phyloP scores from a whole-genome alignment of 2,113 vertebrate species.

The Gymnocephalus cernua region DNA sequence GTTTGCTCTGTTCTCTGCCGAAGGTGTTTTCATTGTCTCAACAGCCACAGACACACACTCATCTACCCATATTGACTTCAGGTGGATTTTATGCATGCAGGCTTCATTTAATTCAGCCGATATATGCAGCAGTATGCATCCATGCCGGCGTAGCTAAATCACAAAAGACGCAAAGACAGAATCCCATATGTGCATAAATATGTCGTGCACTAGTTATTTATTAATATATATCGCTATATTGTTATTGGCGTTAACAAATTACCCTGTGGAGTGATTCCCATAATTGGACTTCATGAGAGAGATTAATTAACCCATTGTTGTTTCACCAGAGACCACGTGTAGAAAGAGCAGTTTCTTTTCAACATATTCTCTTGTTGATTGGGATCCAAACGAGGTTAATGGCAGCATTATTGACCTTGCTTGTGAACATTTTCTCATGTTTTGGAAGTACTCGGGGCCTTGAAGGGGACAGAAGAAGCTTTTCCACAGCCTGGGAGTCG shows the following conservation, averaged over 20 bases:
- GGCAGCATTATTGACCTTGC: constrained; percentile 6
- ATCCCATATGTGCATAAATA: constrained; percentile 48
- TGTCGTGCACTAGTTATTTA: constrained; percentile 31
- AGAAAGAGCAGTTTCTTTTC: constrained; percentile 26
- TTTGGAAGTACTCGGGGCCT: not conserved
- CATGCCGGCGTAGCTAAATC: constrained; percentile 25
- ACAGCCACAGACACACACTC: constrained; percentile 72
- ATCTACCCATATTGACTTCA: constrained; percentile 55
- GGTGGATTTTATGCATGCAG: constrained; percentile 54
- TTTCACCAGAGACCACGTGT: constrained; percentile 50
- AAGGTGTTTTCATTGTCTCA: constrained; percentile 73
- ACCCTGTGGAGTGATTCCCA: constrained; percentile 57
- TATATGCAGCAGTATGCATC: constrained; percentile 6
- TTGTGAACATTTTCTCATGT: not conserved
- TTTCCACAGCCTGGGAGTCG: constrained; percentile 30
- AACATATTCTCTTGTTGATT: constrained; percentile 52
- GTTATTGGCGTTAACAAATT: constrained; percentile 49
- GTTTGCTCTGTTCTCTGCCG: constrained; percentile 76
- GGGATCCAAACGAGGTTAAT: constrained; percentile 32
- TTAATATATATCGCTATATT: constrained; percentile 42
- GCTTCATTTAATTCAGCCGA: constrained; percentile 47
- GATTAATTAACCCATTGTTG: constrained; percentile 76
- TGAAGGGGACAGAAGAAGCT: not conserved
- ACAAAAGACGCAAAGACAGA: constrained; percentile 35
- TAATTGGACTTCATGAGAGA: constrained; percentile 78